phyloP scores from a whole-genome alignment of 2,888 invertebrate genomes.

The Polyploca ridens region DNA sequence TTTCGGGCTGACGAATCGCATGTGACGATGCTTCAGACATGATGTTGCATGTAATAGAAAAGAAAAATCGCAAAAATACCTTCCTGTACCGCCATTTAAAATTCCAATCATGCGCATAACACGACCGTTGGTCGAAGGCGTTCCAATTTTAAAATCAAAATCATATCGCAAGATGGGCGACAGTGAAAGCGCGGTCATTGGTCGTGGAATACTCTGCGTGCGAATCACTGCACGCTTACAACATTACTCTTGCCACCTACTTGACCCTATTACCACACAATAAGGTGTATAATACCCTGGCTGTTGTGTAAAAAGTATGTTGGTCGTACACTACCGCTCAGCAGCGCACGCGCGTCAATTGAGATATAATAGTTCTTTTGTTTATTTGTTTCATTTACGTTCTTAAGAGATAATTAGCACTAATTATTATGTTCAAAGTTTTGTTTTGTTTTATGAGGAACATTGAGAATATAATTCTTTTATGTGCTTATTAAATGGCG shows the following conservation, averaged over 20 bases:
- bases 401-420: constrained; percentile 25
- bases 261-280: constrained; percentile 8
- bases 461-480: background rate
- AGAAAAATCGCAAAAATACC: constrained; percentile 1
- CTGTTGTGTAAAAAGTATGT: constrained; percentile 24
- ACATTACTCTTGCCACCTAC: constrained; percentile 32
- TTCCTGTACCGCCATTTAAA: constrained; percentile 20
- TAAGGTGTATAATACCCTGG: constrained; percentile 33
- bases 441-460: background rate
- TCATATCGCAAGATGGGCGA: constrained; percentile 67
- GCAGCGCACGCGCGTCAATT: constrained; percentile 69
- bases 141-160: constrained; percentile 75
- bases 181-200: constrained; percentile 84
- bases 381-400: constrained; percentile 59
- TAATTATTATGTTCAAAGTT: constrained; percentile 4
- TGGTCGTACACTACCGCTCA: constrained; percentile 71
- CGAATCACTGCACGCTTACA: constrained; percentile 65
- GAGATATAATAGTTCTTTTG: constrained; percentile 80
- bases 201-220: constrained; percentile 75
- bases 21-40: background rate
- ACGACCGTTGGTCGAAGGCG: constrained; percentile 45
- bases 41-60: background rate
- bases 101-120: constrained; percentile 38
- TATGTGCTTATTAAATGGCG: background rate
- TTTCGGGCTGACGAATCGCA: too few relatives aligned